Evolutionary conservation across 2,888 invertebrate genomes (phyloP), one percentile per base, ranked within the genome.

Genomic region (Agapetus fuscipes): DNA sequence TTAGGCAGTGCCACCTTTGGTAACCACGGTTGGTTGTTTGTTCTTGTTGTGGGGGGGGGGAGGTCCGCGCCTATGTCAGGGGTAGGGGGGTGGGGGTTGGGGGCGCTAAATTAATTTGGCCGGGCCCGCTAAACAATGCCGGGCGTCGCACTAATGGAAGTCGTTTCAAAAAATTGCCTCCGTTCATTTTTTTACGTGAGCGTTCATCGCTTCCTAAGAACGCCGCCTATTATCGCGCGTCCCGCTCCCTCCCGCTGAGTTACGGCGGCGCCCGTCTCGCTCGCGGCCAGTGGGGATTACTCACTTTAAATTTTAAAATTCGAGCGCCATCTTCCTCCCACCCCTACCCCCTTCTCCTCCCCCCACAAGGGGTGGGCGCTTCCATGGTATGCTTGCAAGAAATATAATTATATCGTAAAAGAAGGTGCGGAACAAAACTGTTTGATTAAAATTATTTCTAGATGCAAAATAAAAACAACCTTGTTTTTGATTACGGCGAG

Each of bases 51-150:
- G 20, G 9, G 24, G 9, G 9, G 24, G 24, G 24, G 24, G 24
- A 7, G 24, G 24, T 5, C 24, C 6, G 6, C 24, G 24, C 6
- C 6, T 5, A 24, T 5, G 36, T 36, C 37, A 37, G 37, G 32
- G 33, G 28, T 6, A 14, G 24, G 7, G 9, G 5, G 13, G 44
- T 16, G 50, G 42, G 49, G 37, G 45, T 37, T 46, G 48, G 53
- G 55, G 56, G 54, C 55, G 59, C 57, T 61, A 63, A 64, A 66
- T 66, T 65, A 65, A 65, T 65, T 66, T 64, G 58, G 60, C 56
- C 41, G 37, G 43, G 46, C 46, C 46, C 56, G 61, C 63, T 62
- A 64, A 66, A 66, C 65, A 66, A 66, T 64, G 61, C 61, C 58
- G 58, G 60, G 43, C 50, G 58, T 57, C 50, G 56, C 58, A 57